A percentile compares a stretch with the other conserved stretches of the same genome.
These are phyloP conservation scores for Bolinopsis microptera DNA, from an alignment of 37 sponge, comb jelly and placozoan genomes.

Conservation along the genomic window DNA sequence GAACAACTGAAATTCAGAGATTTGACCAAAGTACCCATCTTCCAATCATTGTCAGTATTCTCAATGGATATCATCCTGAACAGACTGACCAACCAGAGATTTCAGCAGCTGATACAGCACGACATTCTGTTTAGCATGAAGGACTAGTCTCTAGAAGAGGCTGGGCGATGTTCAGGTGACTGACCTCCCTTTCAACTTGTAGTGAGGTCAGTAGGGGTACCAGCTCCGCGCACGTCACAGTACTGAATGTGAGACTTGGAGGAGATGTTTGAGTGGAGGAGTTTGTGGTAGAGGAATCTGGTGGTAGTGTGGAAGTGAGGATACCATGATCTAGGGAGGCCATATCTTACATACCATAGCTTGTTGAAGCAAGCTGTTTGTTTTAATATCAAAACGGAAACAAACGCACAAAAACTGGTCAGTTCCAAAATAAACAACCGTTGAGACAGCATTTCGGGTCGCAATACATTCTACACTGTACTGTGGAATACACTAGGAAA, in stretches of 20 bases:
- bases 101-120: neutral
- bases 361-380: too few species aligned
- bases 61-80: neutral
- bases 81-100: neutral
- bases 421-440: neutral
- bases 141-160: neutral
- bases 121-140: neutral
- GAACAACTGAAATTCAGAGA: slow-evolving; percentile 1
- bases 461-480: neutral
- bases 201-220: neutral
- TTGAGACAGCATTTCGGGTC: neutral
- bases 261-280: neutral
- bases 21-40: slow-evolving; percentile 7
- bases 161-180: neutral
- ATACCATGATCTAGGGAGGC: neutral
- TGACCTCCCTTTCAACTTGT: neutral
- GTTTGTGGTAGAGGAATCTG: too few species aligned
- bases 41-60: neutral
- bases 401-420: too few species aligned
- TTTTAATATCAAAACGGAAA: too few species aligned
- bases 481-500: neutral
- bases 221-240: neutral
- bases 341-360: neutral
- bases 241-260: neutral
- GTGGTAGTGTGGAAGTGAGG: too few species aligned